phyloP scores from a whole-genome alignment of 2,113 vertebrate species.

The Nyctereutes procyonoides region DNA sequence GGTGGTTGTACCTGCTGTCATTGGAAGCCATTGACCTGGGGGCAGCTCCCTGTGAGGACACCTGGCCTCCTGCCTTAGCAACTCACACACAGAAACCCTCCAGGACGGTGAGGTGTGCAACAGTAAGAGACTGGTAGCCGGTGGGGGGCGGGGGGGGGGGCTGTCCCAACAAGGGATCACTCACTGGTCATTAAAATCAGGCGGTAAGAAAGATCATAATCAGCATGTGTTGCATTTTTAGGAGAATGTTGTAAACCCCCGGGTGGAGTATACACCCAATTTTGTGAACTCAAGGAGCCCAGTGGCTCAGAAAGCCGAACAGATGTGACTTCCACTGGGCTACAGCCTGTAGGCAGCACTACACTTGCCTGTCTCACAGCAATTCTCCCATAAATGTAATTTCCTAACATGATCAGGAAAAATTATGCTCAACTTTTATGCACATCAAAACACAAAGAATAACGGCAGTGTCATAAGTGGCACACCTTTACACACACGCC shows the following conservation, averaged over 20 bases:
- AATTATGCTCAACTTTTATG: not conserved
- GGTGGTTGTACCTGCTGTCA: not conserved
- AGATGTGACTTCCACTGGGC: not conserved
- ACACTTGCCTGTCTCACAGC: not conserved
- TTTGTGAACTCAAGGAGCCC: not conserved
- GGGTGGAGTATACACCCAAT: no score
- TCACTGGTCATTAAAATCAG: not conserved
- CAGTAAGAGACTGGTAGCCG: no score
- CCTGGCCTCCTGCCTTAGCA: not conserved
- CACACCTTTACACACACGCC: fast-evolving
- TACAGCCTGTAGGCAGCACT: not conserved
- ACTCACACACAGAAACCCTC: not conserved
- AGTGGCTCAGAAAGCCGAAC: not conserved
- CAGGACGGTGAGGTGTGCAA: fast-evolving
- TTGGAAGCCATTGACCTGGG: not conserved
- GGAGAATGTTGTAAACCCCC: no score
- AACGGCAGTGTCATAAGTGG: not conserved
- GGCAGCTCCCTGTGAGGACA: not conserved
- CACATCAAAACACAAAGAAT: not conserved
- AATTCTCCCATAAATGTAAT: not conserved
- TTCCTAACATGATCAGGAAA: not conserved
- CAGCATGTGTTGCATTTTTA: not conserved
- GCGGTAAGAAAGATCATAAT: not conserved
- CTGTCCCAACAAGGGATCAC: not conserved
- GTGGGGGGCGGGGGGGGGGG: no score